Evolutionary conservation across 2,797 vertebrate species (phyloP).

Genomic region (Cirrhinus mrigala): DNA sequence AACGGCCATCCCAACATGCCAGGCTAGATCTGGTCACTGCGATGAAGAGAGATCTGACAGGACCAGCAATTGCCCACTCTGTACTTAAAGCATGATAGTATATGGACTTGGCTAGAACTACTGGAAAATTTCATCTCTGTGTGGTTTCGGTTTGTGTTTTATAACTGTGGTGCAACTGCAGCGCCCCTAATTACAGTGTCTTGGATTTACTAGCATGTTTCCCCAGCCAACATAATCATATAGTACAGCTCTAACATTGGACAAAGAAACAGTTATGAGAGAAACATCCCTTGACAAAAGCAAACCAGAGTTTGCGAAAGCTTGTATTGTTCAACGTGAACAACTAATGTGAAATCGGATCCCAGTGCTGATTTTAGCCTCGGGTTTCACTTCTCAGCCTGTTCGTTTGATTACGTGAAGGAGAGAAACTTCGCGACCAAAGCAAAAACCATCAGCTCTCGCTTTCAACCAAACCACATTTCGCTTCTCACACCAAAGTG

Average conservation of each 20-base stretch:
- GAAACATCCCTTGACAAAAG: neutral
- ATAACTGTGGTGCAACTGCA: slow-evolving; percentile 11
- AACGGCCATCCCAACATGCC: slow-evolving; percentile 34
- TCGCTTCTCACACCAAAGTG: neutral
- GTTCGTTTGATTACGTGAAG: neutral
- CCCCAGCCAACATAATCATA: slow-evolving; percentile 31
- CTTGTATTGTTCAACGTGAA: neutral
- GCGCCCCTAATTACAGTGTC: slow-evolving; percentile 21
- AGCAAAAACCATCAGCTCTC: neutral
- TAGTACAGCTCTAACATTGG: neutral
- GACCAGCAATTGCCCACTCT: slow-evolving; percentile 15
- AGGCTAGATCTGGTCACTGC: slow-evolving; percentile 49
- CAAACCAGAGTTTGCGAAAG: slow-evolving; percentile 1
- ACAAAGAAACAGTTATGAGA: slow-evolving; percentile 12
- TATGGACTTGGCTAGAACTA: slow-evolving; percentile 1
- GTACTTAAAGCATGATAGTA: neutral
- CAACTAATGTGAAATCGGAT: neutral
- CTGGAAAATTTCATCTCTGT: slow-evolving; percentile 15
- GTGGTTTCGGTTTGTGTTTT: slow-evolving; percentile 37
- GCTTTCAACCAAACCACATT: slow-evolving; percentile 15
- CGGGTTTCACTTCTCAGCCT: neutral
- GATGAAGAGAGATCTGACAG: slow-evolving; percentile 37
- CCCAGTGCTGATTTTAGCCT: neutral
- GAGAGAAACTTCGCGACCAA: neutral
- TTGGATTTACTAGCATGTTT: slow-evolving; percentile 23